These are phyloP conservation scores for Tetramorium parvispinum DNA, from an alignment of 1,140 invertebrate genomes.

Conservation along the genomic window DNA sequence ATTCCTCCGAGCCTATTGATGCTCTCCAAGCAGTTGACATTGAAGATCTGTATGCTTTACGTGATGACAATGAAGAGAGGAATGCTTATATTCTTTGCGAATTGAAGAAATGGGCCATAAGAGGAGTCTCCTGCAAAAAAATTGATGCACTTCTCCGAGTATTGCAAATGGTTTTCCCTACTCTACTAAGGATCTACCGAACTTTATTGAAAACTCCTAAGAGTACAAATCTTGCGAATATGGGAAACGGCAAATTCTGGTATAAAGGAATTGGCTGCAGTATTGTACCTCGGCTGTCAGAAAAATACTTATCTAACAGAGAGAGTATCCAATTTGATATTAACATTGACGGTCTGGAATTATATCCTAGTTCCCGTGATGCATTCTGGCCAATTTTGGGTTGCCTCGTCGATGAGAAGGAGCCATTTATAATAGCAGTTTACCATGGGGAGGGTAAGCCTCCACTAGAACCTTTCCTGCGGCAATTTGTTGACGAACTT, in stretches of 20 bases:
- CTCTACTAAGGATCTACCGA: background rate
- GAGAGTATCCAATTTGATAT: background rate
- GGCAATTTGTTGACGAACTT: conserved; percentile 15
- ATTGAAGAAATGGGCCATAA: conserved; percentile 17
- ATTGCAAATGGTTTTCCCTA: background rate
- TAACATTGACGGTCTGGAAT: conserved; percentile 22
- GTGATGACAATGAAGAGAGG: background rate
- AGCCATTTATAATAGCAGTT: conserved; percentile 16
- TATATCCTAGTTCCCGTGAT: background rate
- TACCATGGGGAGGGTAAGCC: background rate
- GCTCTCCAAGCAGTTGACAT: background rate
- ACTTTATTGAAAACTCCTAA: conserved; percentile 9
- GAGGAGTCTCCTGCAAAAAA: conserved; percentile 9
- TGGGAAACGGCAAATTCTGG: conserved; percentile 1
- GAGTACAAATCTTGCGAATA: background rate
- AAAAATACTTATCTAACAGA: conserved; percentile 5
- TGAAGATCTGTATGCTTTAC: background rate
- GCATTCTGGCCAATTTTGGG: conserved; percentile 16
- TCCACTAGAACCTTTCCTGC: background rate
- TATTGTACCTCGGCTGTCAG: background rate
- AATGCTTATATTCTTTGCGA: background rate
- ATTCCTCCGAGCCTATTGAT: background rate
- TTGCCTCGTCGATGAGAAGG: background rate
- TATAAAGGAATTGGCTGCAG: background rate
- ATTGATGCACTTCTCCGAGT: conserved; percentile 16